Percentiles rank a stretch among this genome's conserved stretches.
These are phyloP conservation scores for Oncorhynchus mykiss DNA, from an alignment of 2,113 vertebrate genomes.

Conservation along the genomic window DNA sequence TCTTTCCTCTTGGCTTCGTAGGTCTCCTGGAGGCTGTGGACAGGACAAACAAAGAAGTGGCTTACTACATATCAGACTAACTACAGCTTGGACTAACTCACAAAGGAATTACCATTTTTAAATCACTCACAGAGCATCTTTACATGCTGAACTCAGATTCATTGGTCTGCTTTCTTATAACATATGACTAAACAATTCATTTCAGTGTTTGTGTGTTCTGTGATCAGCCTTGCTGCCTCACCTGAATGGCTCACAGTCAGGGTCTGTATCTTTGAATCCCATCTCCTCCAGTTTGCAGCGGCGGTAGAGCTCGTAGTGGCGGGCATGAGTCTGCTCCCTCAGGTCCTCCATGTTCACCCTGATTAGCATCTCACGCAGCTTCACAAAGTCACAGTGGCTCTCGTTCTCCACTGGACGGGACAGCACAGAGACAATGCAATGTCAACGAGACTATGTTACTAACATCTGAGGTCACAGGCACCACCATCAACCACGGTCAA, in stretches of 20 bases:
- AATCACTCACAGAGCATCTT: too few species aligned
- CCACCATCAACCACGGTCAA: too few species aligned
- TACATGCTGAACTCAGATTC: too few species aligned
- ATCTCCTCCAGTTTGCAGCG: slow-evolving; percentile 97
- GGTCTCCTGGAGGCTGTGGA: slow-evolving; percentile 89
- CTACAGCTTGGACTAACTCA: too few species aligned
- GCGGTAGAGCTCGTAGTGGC: slow-evolving; percentile 95
- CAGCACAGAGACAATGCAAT: slow-evolving; percentile 3
- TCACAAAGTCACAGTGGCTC: slow-evolving; percentile 96
- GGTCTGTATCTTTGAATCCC: slow-evolving; percentile 97
- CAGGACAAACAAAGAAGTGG: too few species aligned
- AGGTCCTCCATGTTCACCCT: slow-evolving; percentile 99
- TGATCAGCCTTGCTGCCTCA: slow-evolving; percentile 37
- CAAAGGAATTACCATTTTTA: too few species aligned
- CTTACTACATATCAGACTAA: too few species aligned
- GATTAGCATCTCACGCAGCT: slow-evolving; percentile 95
- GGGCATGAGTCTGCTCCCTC: slow-evolving; percentile 92
- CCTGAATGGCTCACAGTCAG: slow-evolving; percentile 96
- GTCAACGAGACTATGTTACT: too few species aligned
- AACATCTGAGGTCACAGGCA: too few species aligned
- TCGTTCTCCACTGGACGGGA: slow-evolving; percentile 87
- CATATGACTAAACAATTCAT: not conserved
- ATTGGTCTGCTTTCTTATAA: too few species aligned
- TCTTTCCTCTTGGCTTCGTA: slow-evolving; percentile 98
- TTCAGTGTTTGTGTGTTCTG: not conserved